Base-by-base conservation (phyloP, 1,140 invertebrate genomes). In the Neuroterus valhalla region DNA sequence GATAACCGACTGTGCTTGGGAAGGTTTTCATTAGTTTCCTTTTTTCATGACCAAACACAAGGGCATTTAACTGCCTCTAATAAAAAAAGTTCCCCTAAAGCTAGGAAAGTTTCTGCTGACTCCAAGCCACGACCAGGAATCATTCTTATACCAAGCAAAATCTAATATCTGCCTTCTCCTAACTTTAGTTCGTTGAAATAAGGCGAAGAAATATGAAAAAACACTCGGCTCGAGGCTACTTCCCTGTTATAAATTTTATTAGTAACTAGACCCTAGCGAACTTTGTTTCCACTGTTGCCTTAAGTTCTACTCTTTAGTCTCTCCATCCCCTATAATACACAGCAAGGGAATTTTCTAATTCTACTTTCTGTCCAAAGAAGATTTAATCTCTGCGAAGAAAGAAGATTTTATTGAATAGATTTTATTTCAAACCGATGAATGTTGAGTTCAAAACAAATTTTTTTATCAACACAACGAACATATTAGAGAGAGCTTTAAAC, bases 151-250 rank as follows among this genome's bases (percentile, higher is more conserved):
- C 21, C 12, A 55, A 26, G 52, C 26, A 55, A 23, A 55, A 55
- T 14, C 52, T 55, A 55, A 62, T 62, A 62, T 50, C 15, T 31
- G 15, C 31, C 55, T 62, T 62, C 3, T 14, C 31, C 11, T 14
- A 55, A 26, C 1, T 55, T 55, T 31, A 62, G 55, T 62, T 38
- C 23, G 55, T 62, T 62, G 15, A 62, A 31, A 62, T 17, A 62
- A 12, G 23, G 15, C 14, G 21, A 62, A 15, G 26, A 23, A 62
- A 62, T 26, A 62, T 38, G 26, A 62, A 14, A 62, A 62, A 31
- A 62, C n/a, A 62, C 55, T 31, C 23, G 55, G 21, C 52, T 62
- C 52, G 21, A 21, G 52, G 52, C 52, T 62, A 62, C 52, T 55
- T 55, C 11, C 52, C 23, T 62, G 21, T 23, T 31, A 62, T 31